Conservation (phyloP, 2,888 invertebrate species). For the Eupithecia pulchellata region DNA sequence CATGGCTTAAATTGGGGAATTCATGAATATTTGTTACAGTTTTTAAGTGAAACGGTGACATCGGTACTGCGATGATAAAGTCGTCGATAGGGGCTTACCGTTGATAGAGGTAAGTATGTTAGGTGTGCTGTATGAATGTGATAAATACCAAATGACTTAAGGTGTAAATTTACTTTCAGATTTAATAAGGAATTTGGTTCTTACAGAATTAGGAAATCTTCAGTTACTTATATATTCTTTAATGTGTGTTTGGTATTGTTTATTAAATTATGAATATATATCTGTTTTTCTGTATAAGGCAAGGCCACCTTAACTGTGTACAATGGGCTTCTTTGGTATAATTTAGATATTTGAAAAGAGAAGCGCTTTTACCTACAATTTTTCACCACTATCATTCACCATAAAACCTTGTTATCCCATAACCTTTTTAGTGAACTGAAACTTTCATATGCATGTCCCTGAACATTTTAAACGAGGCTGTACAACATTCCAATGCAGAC, state of each 20-base stretch:
- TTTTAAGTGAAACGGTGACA: constrained; percentile 80
- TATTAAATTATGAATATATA: background rate
- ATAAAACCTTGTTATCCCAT: background rate
- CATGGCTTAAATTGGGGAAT: constrained; percentile 77
- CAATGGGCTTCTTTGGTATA: background rate
- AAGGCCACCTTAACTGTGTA: background rate
- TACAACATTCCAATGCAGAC: background rate
- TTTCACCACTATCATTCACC: background rate
- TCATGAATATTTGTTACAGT: constrained; percentile 85
- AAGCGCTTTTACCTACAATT: background rate
- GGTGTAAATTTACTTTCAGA: constrained; percentile 25
- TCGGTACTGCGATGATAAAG: constrained; percentile 60
- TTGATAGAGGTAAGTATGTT: constrained; percentile 72
- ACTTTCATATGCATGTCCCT: background rate
- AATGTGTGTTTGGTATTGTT: background rate
- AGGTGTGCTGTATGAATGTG: constrained; percentile 42
- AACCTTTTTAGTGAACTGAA: background rate
- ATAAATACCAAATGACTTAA: constrained; percentile 19
- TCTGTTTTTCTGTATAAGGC: background rate
- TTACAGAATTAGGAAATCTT: constrained; percentile 1
- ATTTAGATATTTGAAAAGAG: background rate
- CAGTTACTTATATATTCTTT: background rate
- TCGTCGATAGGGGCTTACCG: constrained; percentile 59
- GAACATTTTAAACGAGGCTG: background rate
- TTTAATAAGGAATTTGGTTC: constrained; percentile 2